Base-by-base conservation (phyloP, 2,113 vertebrate species). In the Gymnogyps californianus region DNA sequence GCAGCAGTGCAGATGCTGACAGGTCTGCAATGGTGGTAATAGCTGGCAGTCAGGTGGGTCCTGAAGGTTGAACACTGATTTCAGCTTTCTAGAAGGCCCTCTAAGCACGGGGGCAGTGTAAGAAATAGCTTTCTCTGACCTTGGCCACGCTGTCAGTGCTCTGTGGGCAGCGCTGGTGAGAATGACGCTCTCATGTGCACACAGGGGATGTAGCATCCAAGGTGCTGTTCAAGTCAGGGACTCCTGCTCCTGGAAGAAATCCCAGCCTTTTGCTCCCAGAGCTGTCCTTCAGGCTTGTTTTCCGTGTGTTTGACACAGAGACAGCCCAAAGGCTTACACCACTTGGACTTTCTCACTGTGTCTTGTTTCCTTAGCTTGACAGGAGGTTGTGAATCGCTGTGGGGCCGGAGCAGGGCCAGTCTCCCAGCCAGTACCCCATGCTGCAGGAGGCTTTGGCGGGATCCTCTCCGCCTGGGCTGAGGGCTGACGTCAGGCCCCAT, bases 401-500 rank as follows among this genome's bases (percentile, higher is more conserved):
- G 21, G 54, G 47, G 44, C 69, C 0, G 1, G 52, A 7, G 58
- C 70, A 6, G 84, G 66, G 71, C 79, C 19, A 1, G 12, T 7
- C 19, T 58, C 78, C 78, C 1, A 1, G 22, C 42, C 1, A 17
- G 31, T 22, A 10, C 44, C 65, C 78, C 22, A 0, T 10, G 51
- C 59, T 1, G 16, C 4, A 15, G 65, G 88, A 55, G 36, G 47
- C 49, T 58, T 19, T 22, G 29, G 19, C 18, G 79, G 65, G 83
- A 47, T 74, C 4, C 80, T 89, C 87, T 54, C 59, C 46, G 76
- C 89, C 38, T 26, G 20, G 64, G 55, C 66, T 69, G 17, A 32
- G 71, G 71, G 42, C 93, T 93, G 94, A 92, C 74, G 52, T 79
- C 82, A 82, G 57, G 11, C 20, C 46, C 91, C 94, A 76, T 89